Evolutionary conservation across 2,888 invertebrate genomes (phyloP).

Genomic region (Ceraclea dissimilis): DNA sequence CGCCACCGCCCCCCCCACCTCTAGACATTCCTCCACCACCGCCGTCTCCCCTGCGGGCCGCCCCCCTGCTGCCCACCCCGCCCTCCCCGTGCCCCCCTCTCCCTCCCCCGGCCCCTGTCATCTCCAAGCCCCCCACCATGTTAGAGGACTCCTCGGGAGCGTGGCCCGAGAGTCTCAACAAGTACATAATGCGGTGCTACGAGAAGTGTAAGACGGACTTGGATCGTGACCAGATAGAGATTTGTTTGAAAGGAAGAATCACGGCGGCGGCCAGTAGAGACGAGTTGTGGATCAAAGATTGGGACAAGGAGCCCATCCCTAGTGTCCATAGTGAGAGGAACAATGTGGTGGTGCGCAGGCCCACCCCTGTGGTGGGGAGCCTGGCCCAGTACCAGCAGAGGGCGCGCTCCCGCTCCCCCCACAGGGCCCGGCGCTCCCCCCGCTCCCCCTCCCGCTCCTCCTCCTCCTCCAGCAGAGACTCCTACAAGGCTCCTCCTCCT

Average conservation of each 20-base stretch:
- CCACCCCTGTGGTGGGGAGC: conserved; percentile 41
- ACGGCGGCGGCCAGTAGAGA: conserved; percentile 84
- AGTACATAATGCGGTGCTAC: conserved; percentile 89
- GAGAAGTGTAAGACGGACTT: conserved; percentile 79
- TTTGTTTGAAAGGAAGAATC: conserved; percentile 88
- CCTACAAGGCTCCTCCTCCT: conserved; percentile 40
- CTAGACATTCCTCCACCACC: conserved; percentile 43
- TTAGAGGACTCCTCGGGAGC: conserved; percentile 55
- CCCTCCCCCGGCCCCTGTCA: conserved; percentile 23
- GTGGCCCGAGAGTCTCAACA: conserved; percentile 73
- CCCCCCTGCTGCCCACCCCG: conserved; percentile 27
- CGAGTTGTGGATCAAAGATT: conserved; percentile 83
- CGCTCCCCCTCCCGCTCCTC: conserved; percentile 7
- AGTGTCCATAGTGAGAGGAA: conserved; percentile 74
- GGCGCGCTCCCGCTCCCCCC: conserved; percentile 26
- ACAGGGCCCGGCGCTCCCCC: conserved; percentile 42
- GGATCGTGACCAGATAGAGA: conserved; percentile 91
- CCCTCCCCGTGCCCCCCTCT: conserved; percentile 34
- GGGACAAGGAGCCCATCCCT: conserved; percentile 91
- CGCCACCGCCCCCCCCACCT: conserved; percentile 29
- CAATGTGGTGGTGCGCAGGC: conserved; percentile 45
- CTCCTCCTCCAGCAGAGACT: conserved; percentile 39
- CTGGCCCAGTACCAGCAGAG: conserved; percentile 48
- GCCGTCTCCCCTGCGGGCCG: conserved; percentile 28
- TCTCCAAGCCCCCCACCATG: conserved; percentile 30